Evolutionary conservation across 2,888 invertebrate genomes (phyloP).

Genomic region (Agriotes lineatus): DNA sequence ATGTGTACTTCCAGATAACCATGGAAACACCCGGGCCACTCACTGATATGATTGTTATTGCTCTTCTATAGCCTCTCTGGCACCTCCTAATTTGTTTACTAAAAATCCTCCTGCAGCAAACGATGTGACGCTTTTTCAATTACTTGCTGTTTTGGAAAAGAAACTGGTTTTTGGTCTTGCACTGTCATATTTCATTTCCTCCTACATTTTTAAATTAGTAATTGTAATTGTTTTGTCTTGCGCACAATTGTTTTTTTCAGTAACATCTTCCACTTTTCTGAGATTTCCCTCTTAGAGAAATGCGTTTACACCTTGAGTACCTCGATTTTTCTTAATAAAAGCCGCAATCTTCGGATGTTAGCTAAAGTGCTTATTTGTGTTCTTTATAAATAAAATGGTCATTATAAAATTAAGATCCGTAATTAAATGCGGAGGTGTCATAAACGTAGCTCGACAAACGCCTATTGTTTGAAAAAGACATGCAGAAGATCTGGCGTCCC

Average conservation of each 20-base stretch:
- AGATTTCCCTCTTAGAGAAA: no score
- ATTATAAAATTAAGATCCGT: conserved; percentile 21
- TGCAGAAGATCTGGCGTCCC: no score
- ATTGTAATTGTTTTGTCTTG: no score
- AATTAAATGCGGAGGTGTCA: conserved; percentile 8
- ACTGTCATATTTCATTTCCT: no score
- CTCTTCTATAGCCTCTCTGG: conserved; percentile 29
- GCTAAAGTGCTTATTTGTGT: conserved; percentile 42
- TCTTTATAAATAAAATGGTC: conserved; percentile 17
- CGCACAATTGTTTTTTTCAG: no score
- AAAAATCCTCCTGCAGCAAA: no score
- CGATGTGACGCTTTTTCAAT: no score
- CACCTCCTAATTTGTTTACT: conserved; percentile 36
- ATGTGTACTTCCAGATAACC: conserved; percentile 48
- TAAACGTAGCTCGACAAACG: background rate
- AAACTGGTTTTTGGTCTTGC: no score
- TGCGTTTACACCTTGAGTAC: background rate
- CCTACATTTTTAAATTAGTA: no score
- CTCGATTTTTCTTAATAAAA: conserved; percentile 13
- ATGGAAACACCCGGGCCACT: conserved; percentile 45
- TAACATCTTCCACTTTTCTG: no score
- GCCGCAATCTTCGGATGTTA: conserved; percentile 29
- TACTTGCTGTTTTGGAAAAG: no score
- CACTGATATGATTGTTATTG: conserved; percentile 42
- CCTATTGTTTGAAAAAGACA: background rate